Base-by-base conservation (phyloP, 2,797 vertebrate species). In the Nyctibius grandis region DNA sequence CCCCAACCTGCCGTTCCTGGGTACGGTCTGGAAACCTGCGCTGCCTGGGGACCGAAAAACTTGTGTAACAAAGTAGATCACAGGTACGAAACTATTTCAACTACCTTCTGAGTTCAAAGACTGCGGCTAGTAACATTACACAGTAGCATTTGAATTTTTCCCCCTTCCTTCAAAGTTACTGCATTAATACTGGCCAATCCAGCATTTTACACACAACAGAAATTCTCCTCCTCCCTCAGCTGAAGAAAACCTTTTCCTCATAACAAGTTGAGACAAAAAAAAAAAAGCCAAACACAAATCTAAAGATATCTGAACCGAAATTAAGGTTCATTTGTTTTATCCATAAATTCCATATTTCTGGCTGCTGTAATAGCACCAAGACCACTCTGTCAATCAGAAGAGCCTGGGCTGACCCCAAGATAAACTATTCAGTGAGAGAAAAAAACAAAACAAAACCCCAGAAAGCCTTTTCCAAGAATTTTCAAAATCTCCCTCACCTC, bases 11-110 rank as follows among this genome's bases (percentile, higher is more conserved):
- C 42, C 0, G 0, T 23, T 67, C 56, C 40, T 44, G 26, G 26
- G 22, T 38, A 19, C 8, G 25, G 21, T 19, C 33, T 78, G 34
- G 60, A 22, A 36, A 67, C 34, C 47, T 45, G 51, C 0, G 0
- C 51, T 81, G 42, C 9, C 38, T 0, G 0, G 25, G 22, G 33
- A n/a, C n/a, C n/a, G n/a, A n/a, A n/a, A n/a, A n/a, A n/a, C n/a
- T n/a, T n/a, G 5, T 8, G 12, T 50, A 94, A 85, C 34, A 61
- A 74, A 89, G 31, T 7, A n/a, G 19, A 82, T 57, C 23, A 79
- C 33, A 61, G 15, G 13, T 25, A 85, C 6, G 61, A 3, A 81
- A 65, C 28, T 56, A 53, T 31, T 85, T 83, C 42, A 91, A 45
- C 16, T 47, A 57, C 12, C 15, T 84, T 47, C 47, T 4, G 59